Base-by-base conservation (phyloP, 2,888 invertebrate genomes). In the Meghimatium bilineatum region DNA sequence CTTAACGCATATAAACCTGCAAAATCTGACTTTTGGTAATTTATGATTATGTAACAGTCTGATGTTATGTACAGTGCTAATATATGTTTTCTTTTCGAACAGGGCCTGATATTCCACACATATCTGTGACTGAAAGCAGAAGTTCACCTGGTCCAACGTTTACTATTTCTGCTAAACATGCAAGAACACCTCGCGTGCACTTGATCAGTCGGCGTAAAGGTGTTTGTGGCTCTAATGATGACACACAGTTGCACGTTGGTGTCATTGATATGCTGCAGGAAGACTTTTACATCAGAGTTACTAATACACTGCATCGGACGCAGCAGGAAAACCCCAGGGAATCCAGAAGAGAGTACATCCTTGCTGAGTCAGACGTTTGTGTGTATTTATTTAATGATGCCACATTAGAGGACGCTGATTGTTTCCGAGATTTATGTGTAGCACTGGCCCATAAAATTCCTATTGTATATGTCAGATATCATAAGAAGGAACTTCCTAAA, bases 391-490 rank as follows among this genome's bases (percentile, higher is more conserved):
- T 82, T 34, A 82, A 44, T 26, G 56, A 77, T 2, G 32, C 76
- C 5, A 82, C 82, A 20, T 6, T 82, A 44, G 67, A 82, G 14
- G 76, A 82, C 26, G n/a, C 66, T n/a, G n/a, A 26, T 12, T 76
- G 82, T 44, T 82, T 82, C 32, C 66, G 67, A 34, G 76, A 82
- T 26, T 36, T 82, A 17, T 76, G 82, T 20, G 8, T 56, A 2
- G 82, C 82, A 23, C n/a, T 82, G 32, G 67, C 67, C 17, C 26
- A 34, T n/a, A 76, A 49, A 29, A 82, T 82, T 52, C 82, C 82
- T 2, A n/a, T 82, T 34, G 76, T 82, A 3, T 82, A 76, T 36
- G 76, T 82, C 1, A 63, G 76, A 52, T n/a, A 56, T 38, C 76
- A 67, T 29, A 76, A 72, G 8, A 26, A 52, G 14, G 36, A 75